Base-by-base conservation (phyloP, 2,888 invertebrate genomes). In the Eutolmus rufibarbis region DNA sequence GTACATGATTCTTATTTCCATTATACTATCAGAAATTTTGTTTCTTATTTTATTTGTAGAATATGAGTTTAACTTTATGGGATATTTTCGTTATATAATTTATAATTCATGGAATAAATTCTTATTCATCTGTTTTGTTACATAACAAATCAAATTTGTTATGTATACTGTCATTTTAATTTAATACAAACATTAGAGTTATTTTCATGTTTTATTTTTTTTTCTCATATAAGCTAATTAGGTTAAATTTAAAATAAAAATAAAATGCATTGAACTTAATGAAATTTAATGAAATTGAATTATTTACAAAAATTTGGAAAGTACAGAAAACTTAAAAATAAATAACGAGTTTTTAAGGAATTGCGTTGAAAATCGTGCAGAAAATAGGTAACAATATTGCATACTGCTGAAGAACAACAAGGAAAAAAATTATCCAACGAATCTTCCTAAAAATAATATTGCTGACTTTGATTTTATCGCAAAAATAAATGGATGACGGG, bases 371-470 rank as follows among this genome's bases (percentile, higher is more conserved):
- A 51, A 51, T 2, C 7, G 7, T 19, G 4, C 7, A 46, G n/a
- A 51, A 7, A 7, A 1, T 40, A 40, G 40, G 40, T 40, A 1
- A 40, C 12, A 40, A 12, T 40, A 12, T 40, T 40, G 0, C 2
- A 40, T 40, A 40, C 12, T 9, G 12, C 12, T 1, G 40, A 40
- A 1, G 40, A 40, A 40, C 1, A 40, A n/a, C 7, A n/a, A 28
- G 2, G n/a, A 1, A 66, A 66, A 57, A 23, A 19, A 9, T 66
- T 66, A 66, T 66, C 66, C 66, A 9, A 19, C 3, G 19, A 81
- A 81, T 28, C 81, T 56, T 28, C 81, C 81, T n/a, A 81, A 51
- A 43, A 81, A 81, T 31, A 81, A 56, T 31, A 81, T n/a, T 16
- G 56, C 34, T 31, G 81, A n/a, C 19, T 81, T 81, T 28, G 51